Base-by-base conservation (phyloP, 1,140 invertebrate species). In the Acyrthosiphon pisum region DNA sequence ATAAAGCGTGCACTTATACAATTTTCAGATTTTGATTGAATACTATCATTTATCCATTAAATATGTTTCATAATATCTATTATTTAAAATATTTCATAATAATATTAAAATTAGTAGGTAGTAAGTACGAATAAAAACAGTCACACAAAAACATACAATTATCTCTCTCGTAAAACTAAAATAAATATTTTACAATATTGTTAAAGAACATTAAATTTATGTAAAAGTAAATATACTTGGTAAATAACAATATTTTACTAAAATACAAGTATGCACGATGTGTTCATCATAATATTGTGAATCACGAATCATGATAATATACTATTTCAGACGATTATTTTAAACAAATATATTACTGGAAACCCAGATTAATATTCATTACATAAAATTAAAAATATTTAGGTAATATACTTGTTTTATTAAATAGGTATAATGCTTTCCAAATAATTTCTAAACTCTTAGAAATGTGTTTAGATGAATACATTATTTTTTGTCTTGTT, bases 121-220 rank as follows among this genome's bases (percentile, higher is more conserved):
- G 48, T 89, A 53, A 53, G 53, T 89, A 89, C 3, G 20, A 89
- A 37, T 89, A 37, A 89, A 89, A 89, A 89, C 50, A 56, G 48
- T 89, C 88, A 89, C 88, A 89, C 88, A 14, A 56, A 89, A 89
- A 56, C 48, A 89, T 53, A 89, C 35, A 89, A 53, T 56, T 37
- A 56, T 56, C 88, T 53, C 50, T 89, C 50, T 56, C 48, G 35
- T 56, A 89, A 56, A 89, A 89, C 88, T 56, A 89, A 89, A 89
- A 89, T 37, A 41, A 89, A 89, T 89, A 26, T 26, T 37, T 37
- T 89, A 89, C 87, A 37, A 89, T 56, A 56, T 56, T 14, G 18
- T 89, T 56, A 56, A 89, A 89, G 88, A 89, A 56, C 48, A 53
- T 89, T 87, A 87, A 41, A 41, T 44, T 8, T 84, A 41, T 26